Percentiles rank a stretch among this genome's conserved stretches.
Evolutionary conservation across 2,113 vertebrate genomes (phyloP).

Genomic region (Cyphomyrus discorhynchus): DNA sequence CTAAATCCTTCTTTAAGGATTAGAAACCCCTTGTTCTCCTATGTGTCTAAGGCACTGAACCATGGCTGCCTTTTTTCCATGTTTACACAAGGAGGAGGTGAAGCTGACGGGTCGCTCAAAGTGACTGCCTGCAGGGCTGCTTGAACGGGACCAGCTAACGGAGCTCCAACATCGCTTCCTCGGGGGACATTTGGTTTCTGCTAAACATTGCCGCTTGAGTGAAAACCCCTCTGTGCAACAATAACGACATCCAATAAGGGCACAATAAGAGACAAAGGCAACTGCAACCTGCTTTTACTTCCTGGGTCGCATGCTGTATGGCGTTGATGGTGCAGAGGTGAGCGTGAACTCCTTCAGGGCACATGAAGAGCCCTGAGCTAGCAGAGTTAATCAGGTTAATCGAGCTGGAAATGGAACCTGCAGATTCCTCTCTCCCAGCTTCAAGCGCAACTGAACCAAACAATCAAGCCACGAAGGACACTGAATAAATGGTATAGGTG

Average conservation of each 20-base stretch:
- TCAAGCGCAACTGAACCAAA: background rate
- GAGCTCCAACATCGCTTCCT: background rate
- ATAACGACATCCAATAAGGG: background rate
- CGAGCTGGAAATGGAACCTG: background rate
- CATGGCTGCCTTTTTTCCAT: background rate
- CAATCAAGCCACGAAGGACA: background rate
- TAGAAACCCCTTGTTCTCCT: background rate
- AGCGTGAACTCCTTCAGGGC: background rate
- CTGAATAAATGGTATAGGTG: background rate
- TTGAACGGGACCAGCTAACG: background rate
- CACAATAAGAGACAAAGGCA: background rate
- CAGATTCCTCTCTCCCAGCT: background rate
- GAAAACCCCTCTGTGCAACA: background rate
- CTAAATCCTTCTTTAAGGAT: conserved; percentile 3
- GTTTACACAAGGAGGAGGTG: background rate
- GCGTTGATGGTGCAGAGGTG: background rate
- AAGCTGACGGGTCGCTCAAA: background rate
- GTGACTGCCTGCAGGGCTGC: background rate
- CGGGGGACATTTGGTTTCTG: background rate
- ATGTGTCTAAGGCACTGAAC: background rate
- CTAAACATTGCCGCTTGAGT: background rate
- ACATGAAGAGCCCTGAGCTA: background rate
- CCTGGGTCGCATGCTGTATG: background rate
- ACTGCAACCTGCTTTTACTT: background rate
- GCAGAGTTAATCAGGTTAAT: background rate